phyloP scores from a whole-genome alignment of 1,140 invertebrate species.

The Thaumetopoea pityocampa region DNA sequence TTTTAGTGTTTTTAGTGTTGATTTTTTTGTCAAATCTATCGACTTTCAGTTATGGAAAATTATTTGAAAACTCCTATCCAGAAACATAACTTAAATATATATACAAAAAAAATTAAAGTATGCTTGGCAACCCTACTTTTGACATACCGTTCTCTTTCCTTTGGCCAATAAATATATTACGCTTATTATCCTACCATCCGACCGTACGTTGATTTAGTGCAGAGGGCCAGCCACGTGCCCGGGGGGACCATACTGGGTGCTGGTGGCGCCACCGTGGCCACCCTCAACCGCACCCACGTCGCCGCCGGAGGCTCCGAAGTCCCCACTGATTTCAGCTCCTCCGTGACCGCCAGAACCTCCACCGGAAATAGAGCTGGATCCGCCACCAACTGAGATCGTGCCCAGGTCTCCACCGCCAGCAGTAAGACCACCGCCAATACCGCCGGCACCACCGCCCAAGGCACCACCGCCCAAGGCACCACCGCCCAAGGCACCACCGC shows the following conservation, averaged over 20 bases:
- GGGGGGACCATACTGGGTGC: slow-evolving; percentile 61
- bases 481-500: slow-evolving; percentile 34
- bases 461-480: slow-evolving; percentile 38
- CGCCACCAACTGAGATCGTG: slow-evolving; percentile 22
- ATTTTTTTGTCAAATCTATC: no score
- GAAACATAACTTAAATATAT: no score
- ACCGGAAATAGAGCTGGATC: slow-evolving; percentile 26
- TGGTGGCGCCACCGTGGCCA: slow-evolving; percentile 51
- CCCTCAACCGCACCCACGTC: slow-evolving; percentile 37
- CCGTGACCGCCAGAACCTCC: slow-evolving; percentile 34
- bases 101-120: no score
- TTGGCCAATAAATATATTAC: slow-evolving; percentile 40
- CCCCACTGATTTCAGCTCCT: slow-evolving; percentile 42
- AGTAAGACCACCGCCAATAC: slow-evolving; percentile 23
- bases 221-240: slow-evolving; percentile 63
- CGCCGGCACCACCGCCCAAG: slow-evolving; percentile 28
- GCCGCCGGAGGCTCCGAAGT: slow-evolving; percentile 47
- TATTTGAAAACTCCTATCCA: no score
- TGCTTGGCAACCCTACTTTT: no score
- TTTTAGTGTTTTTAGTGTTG: no score
- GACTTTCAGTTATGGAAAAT: no score
- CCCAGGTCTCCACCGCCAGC: slow-evolving; percentile 33
- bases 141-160: no score
- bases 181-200: slow-evolving; percentile 39
- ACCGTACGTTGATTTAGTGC: slow-evolving; percentile 42